A percentile compares a stretch with the other conserved stretches of the same genome.
These are phyloP conservation scores for Mola mola DNA, from an alignment of 2,113 vertebrate species.

Conservation along the genomic window DNA sequence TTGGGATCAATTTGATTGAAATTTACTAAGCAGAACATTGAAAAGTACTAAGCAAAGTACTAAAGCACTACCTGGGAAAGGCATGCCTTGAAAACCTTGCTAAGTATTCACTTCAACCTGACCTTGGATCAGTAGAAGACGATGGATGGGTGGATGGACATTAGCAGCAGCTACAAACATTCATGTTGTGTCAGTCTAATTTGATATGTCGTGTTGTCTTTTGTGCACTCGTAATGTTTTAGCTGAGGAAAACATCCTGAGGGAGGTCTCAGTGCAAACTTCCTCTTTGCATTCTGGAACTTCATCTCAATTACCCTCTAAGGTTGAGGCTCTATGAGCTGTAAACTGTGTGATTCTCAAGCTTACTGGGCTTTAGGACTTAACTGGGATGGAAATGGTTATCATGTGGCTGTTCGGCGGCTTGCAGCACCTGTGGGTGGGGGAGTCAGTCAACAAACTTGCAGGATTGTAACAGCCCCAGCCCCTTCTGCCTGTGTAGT, in stretches of 20 bases:
- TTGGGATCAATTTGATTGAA: too few relatives aligned
- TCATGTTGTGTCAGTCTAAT: neutral
- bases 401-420: constrained; percentile 50
- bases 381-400: constrained; percentile 60
- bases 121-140: too few relatives aligned
- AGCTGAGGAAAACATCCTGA: constrained; percentile 31
- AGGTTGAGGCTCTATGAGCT: constrained; percentile 35
- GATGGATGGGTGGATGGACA: neutral
- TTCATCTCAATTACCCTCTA: constrained; percentile 35
- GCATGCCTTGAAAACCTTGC: too few relatives aligned
- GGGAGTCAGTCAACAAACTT: constrained; percentile 42
- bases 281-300: constrained; percentile 36
- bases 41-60: too few relatives aligned
- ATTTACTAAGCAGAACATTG: too few relatives aligned
- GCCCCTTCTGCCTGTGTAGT: constrained; percentile 45
- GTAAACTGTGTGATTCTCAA: constrained; percentile 35
- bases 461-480: constrained; percentile 47
- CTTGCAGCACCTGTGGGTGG: constrained; percentile 25
- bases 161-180: too few relatives aligned
- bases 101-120: too few relatives aligned
- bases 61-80: too few relatives aligned
- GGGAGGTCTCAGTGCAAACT: constrained; percentile 32
- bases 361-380: constrained; percentile 51
- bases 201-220: neutral
- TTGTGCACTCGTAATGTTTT: constrained; percentile 4